Base-by-base conservation (phyloP, 1,140 invertebrate species). In the Drosophila ogumai region DNA sequence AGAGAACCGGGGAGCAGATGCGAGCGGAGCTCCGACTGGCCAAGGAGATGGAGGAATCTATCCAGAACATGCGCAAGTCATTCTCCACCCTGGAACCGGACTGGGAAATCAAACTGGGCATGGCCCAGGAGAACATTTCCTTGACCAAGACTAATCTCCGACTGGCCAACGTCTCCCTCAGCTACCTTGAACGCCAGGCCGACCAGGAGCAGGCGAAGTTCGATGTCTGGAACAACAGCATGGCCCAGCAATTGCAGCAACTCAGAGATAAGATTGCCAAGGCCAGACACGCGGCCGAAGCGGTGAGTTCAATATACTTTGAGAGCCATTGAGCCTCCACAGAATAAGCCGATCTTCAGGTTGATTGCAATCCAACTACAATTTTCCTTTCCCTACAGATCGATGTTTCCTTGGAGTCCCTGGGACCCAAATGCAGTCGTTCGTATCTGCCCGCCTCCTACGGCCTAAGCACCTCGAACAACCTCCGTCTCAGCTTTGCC, bases 261-360 rank as follows among this genome's bases (percentile, higher is more conserved):
- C 93, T 98, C 0, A 94, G 95, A 32, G 94, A 96, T 82, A 95
- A 96, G 91, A 97, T 98, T 56, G 93, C 94, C 3, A 95, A 96
- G 85, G 96, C 97, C 0, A 94, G 95, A 77, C 97, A 98, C 92
- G 95, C 95, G 12, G 97, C 97, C 1, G 95, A 97, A 52, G 95
- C 95, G 47, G 96, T 97, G 93, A 94, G 94, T 93, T 3, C 13
- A 3, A 1, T 8, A 50, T 6, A 9, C 1, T 15, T 9, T 49
- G 9, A 49, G 3, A 50, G 4, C 0, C 1, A 17, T 6, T 13
- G 25, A 25, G 0, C 25, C 3, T 25, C 25, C 25, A 25, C 25
- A 28, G 1, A 22, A 22, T 22, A 22, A 22, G 22, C 2, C 22
- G 22, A 2, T 22, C 28, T 7, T 17, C 4, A 34, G 17, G 6